Conservation (phyloP, 92 coral and sea anemone genomes). For the Palythoa grandiflora region DNA sequence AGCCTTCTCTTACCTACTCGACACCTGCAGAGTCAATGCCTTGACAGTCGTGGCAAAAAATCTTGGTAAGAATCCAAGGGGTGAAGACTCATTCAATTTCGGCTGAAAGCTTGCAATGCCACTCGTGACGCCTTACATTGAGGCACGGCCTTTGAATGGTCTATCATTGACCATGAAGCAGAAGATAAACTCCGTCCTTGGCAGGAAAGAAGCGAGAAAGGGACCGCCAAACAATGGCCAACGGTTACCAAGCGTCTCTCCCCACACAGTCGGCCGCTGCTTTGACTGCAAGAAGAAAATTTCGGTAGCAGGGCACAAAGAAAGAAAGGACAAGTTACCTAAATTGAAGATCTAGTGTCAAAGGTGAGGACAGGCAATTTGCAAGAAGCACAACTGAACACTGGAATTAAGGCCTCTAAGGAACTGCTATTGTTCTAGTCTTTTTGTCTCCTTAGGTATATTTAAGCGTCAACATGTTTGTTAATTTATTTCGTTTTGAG, state of each 20-base stretch:
- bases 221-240: background rate
- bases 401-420: too few relatives aligned
- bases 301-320: background rate
- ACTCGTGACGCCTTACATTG: constrained; percentile 24
- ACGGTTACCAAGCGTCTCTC: background rate
- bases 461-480: too few relatives aligned
- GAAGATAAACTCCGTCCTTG: constrained; percentile 32
- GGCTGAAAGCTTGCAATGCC: constrained; percentile 44
- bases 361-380: background rate
- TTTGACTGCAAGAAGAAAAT: background rate
- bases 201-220: background rate
- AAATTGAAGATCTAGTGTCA: background rate
- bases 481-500: too few relatives aligned
- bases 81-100: constrained; percentile 28
- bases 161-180: constrained; percentile 20
- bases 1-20: constrained; percentile 43
- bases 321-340: background rate
- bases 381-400: constrained; percentile 15
- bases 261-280: constrained; percentile 1
- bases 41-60: constrained; percentile 31
- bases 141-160: constrained; percentile 24
- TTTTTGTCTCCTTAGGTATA: too few relatives aligned
- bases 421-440: too few relatives aligned
- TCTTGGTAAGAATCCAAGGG: background rate
- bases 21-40: constrained; percentile 45